phyloP scores from a whole-genome alignment of 2,797 vertebrate genomes.

The Lagodon rhomboides region DNA sequence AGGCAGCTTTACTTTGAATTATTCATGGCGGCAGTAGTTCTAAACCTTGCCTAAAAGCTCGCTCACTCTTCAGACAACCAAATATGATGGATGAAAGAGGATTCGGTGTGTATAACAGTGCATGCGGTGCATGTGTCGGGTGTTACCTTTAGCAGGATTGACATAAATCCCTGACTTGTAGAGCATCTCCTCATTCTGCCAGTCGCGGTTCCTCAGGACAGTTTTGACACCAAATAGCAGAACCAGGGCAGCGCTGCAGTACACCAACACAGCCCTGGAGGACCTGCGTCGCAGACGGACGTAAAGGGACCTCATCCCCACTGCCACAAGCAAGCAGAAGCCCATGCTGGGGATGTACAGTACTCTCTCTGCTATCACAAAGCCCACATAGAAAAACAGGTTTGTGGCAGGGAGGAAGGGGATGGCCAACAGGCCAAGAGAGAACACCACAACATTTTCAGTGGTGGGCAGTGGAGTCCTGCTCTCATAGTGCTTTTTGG shows the following conservation, averaged over 20 bases:
- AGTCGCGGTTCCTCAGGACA: conserved; percentile 95
- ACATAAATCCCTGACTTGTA: conserved; percentile 99
- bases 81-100: not conserved
- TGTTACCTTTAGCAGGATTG: conserved; percentile 98
- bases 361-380: conserved; percentile 98
- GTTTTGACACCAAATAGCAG: conserved; percentile 95
- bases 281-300: conserved; percentile 89
- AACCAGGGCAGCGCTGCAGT: conserved; percentile 90
- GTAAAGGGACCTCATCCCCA: conserved; percentile 92
- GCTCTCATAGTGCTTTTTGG: conserved; percentile 85
- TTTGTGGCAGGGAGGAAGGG: conserved; percentile 98
- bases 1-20: conserved; percentile 60
- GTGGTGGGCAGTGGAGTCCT: conserved; percentile 92
- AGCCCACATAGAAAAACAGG: conserved; percentile 98
- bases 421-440: conserved; percentile 93
- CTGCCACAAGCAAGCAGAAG: conserved; percentile 96
- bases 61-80: not conserved
- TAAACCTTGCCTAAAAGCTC: conserved; percentile 26
- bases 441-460: conserved; percentile 93
- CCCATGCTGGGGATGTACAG: conserved; percentile 99
- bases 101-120: not conserved
- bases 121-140: not conserved
- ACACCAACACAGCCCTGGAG: conserved; percentile 90
- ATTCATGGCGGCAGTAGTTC: conserved; percentile 36
- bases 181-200: conserved; percentile 99